Evolutionary conservation across 2,797 vertebrate species (phyloP).

Genomic region (Notolabrus celidotus): DNA sequence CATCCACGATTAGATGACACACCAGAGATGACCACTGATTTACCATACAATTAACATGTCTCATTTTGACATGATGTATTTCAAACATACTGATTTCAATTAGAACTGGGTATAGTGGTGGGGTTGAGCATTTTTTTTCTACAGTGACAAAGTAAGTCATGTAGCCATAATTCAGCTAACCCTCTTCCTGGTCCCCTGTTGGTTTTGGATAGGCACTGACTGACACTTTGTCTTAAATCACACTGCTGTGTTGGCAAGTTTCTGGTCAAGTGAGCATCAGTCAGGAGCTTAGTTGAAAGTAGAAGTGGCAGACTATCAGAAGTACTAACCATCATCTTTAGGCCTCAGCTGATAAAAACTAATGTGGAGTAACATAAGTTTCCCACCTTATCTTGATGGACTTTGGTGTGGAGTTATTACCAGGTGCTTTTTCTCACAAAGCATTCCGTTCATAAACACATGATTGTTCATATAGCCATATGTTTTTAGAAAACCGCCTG

Average conservation of each 20-base stretch:
- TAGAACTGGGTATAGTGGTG: neutral
- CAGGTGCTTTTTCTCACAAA: conserved; percentile 11
- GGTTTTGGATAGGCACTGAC: conserved; percentile 56
- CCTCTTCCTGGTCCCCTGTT: conserved; percentile 56
- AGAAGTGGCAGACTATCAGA: conserved; percentile 65
- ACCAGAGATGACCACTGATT: conserved; percentile 61
- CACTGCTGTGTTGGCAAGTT: conserved; percentile 68
- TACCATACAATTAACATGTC: conserved; percentile 13
- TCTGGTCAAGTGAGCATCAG: conserved; percentile 71
- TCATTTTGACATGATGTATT: neutral
- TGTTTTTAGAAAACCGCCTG: conserved; percentile 45
- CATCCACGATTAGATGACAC: conserved; percentile 65
- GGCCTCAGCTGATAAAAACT: conserved; percentile 11
- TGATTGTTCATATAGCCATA: conserved; percentile 36
- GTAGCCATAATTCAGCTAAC: conserved; percentile 60
- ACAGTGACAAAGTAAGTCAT: conserved; percentile 53
- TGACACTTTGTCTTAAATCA: conserved; percentile 72
- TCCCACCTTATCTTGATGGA: neutral
- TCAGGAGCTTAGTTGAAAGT: conserved; percentile 57
- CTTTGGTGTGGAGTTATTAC: conserved; percentile 13
- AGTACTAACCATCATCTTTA: conserved; percentile 58
- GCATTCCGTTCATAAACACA: conserved; percentile 21
- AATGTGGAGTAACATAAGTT: neutral
- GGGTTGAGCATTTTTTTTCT: conserved; percentile 21
- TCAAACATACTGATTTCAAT: neutral